Evolutionary conservation across 2,797 vertebrate genomes (phyloP), one percentile per base, ranked within the genome.

Genomic region (Amazonetta brasiliensis): DNA sequence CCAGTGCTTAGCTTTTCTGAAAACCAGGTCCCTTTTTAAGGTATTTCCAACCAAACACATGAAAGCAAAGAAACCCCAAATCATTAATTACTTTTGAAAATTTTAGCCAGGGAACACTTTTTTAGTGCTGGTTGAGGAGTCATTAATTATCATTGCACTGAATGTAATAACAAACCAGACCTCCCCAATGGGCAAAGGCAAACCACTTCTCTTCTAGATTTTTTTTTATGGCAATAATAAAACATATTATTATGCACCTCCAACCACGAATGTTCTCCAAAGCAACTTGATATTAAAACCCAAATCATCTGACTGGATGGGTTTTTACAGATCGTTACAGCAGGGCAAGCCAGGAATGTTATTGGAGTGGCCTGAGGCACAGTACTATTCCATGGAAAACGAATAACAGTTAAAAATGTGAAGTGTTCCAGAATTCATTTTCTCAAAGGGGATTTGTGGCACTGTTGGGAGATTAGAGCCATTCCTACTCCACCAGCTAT

Each of bases 201-300:
- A 96, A 86, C 58, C 54, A 80, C 64, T 90, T 88, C 55, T 89
- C 48, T 56, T 58, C 41, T 54, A 76, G 75, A 5, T 52, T 68
- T 78, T 30, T 63, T 14, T 76, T 5, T 63, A 39, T n/a, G 88
- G n/a, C 71, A 92, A 30, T 84, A 92, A 86, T 84, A 90, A 94
- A 94, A 69, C 35, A 23, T 79, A 67, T 73, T 83, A 80, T 85
- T 88, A 86, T 30, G 33, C 76, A 91, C 74, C 86, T 97, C 69
- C 80, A 94, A 55, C 80, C 74, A 80, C 54, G 67, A 88, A 84
- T 60, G 43, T 89, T 82, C 85, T 94, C 85, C 77, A 90, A 79
- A 92, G 83, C 67, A 92, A 89, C 84, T 95, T 89, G 94, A 95
- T 96, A 92, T 84, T 89, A 96, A 96, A 94, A 74, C 82, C 56